These are phyloP conservation scores for Apostichopus leukothele DNA, from an alignment of 53 echinoderm and acorn worm species.

Conservation along the genomic window DNA sequence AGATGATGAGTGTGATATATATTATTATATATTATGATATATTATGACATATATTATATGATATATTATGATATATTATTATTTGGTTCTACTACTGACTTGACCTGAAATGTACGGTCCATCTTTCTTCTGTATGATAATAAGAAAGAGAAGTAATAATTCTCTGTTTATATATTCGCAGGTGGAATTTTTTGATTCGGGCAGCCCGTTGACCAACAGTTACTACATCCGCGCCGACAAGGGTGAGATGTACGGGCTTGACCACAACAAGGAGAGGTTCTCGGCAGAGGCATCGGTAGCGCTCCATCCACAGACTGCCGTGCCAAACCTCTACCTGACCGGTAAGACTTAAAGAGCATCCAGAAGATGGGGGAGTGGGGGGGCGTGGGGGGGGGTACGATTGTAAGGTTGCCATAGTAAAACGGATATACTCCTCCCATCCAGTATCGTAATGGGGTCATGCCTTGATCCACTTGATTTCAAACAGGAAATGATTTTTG, in stretches of 20 bases:
- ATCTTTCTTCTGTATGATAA: not conserved
- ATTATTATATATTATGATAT: too few species aligned
- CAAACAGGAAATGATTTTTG: too few species aligned
- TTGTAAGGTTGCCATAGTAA: too few species aligned
- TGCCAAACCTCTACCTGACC: constrained; percentile 87
- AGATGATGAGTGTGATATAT: too few species aligned
- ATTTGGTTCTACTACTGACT: not conserved
- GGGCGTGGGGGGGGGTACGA: too few species aligned
- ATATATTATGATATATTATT: too few species aligned
- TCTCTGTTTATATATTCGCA: not conserved
- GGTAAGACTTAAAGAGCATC: constrained; percentile 52
- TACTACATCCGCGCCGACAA: constrained; percentile 75
- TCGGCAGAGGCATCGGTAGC: constrained; percentile 53
- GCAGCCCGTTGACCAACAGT: constrained; percentile 86
- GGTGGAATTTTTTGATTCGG: constrained; percentile 90
- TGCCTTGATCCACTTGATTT: too few species aligned
- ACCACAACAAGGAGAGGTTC: constrained; percentile 90
- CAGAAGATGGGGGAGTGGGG: too few species aligned
- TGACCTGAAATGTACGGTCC: not conserved
- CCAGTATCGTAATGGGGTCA: too few species aligned
- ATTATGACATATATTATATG: too few species aligned
- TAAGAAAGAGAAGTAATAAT: not conserved
- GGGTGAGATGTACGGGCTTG: constrained; percentile 93
- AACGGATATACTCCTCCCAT: too few species aligned
- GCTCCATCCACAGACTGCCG: constrained; percentile 68